Conservation (phyloP, 2,113 vertebrate species). For the Pseudolaguvia tuberculata region DNA sequence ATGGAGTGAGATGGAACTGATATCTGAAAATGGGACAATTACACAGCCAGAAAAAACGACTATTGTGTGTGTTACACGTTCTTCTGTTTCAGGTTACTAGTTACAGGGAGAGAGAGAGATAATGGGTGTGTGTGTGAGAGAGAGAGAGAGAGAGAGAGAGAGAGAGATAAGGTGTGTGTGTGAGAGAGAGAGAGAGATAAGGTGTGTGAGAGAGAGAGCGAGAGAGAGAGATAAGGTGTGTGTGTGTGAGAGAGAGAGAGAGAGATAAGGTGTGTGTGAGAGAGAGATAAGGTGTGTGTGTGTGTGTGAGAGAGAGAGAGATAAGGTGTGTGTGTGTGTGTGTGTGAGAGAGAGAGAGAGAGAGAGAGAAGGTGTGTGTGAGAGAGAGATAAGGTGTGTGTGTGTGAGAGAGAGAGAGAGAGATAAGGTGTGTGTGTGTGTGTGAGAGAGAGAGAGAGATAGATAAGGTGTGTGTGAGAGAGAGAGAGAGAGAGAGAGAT, state of each 20-base stretch:
- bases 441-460: constrained; percentile 1
- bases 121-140: too few species aligned
- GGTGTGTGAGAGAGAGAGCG: too few species aligned
- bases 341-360: background rate
- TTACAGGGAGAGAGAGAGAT: constrained; percentile 10
- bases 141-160: background rate
- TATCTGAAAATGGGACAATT: background rate
- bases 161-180: background rate
- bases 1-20: background rate
- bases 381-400: background rate
- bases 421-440: too few species aligned
- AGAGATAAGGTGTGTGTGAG: background rate
- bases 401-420: too few species aligned
- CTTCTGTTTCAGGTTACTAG: constrained; percentile 16
- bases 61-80: background rate
- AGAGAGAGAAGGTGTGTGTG: background rate
- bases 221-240: background rate
- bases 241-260: background rate
- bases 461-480: too few species aligned
- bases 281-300: too few species aligned
- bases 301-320: background rate
- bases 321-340: too few species aligned
- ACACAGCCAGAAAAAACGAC: background rate
- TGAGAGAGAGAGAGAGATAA: too few species aligned
- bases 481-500: background rate